Evolutionary conservation across 1,140 invertebrate species (phyloP).

Genomic region (Diuraphis noxia): DNA sequence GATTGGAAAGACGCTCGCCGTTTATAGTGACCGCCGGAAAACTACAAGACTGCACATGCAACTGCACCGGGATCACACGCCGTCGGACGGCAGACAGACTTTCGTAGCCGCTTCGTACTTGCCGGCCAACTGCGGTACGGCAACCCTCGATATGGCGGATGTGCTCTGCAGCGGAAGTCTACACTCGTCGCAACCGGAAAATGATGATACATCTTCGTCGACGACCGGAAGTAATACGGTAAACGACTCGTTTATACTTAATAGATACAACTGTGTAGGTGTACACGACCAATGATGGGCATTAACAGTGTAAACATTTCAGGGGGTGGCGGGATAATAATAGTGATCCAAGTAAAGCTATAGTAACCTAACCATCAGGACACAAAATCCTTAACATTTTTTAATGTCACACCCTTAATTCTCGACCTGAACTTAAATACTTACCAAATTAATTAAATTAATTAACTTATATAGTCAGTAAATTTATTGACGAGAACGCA

Average conservation of each 20-base stretch:
- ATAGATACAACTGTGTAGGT: neutral
- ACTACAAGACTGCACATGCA: neutral
- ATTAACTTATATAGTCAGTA: too few species aligned
- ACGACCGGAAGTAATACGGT: neutral
- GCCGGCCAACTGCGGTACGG: conserved; percentile 7
- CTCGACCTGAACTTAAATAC: too few species aligned
- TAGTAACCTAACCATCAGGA: too few species aligned
- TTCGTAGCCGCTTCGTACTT: conserved; percentile 8
- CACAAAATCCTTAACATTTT: too few species aligned
- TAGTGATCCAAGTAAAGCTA: too few species aligned
- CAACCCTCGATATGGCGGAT: neutral
- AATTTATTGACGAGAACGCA: too few species aligned
- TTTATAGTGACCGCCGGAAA: neutral
- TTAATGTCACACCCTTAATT: too few species aligned
- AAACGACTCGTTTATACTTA: neutral
- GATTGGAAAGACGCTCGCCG: neutral
- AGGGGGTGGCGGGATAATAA: too few species aligned
- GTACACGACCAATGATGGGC: neutral
- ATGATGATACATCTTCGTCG: neutral
- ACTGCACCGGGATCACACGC: neutral
- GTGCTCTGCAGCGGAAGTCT: neutral
- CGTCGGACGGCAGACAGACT: neutral
- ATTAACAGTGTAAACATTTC: neutral
- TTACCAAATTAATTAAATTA: too few species aligned
- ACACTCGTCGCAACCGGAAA: neutral